Evolutionary conservation across 2,888 invertebrate genomes (phyloP), one percentile per base, ranked within the genome.

Genomic region (Drosophila merina): DNA sequence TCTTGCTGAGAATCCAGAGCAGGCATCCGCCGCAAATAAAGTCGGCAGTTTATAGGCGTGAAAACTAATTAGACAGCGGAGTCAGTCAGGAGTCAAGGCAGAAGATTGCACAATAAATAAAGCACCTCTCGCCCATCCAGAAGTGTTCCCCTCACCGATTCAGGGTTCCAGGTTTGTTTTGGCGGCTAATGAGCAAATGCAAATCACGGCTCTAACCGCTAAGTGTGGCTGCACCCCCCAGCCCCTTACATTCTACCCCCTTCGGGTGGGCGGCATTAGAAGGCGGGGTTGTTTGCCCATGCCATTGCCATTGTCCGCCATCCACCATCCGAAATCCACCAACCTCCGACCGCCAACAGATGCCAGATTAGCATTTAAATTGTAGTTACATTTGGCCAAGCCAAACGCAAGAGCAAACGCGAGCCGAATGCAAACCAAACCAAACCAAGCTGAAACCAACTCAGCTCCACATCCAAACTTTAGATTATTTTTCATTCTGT

Each of bases 321-420:
- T 38, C 58, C 70, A 60, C 70, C 64, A 54, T 20, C 44, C 58
- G 55, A 30, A 31, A 38, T 75, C 58, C 69, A 60, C 70, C 64
- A 54, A 55, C 62, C 67, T 60, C 58, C 68, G 36, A 75, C 80
- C 84, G 81, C 76, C 77, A 85, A 66, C 85, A 86, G 84, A 84
- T 84, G 77, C 82, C 76, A 84, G 84, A 86, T 84, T 84, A 84
- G 85, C 84, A 84, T 86, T 84, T 86, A 84, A 86, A 84, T 84
- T 84, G 85, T 84, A 86, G 77, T 84, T 84, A 79, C 87, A 86
- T 86, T 86, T 86, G 76, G 72, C 79, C 76, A 86, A 79, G 74
- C 70, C 63, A 74, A 74, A 62, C 58, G 38, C 66, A 67, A 69
- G 70, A 57, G 59, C 14, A 14, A 57, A 49, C 49, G 42, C 42